Evolutionary conservation across 2,888 invertebrate species (phyloP).

Genomic region (Bimastos eiseni): DNA sequence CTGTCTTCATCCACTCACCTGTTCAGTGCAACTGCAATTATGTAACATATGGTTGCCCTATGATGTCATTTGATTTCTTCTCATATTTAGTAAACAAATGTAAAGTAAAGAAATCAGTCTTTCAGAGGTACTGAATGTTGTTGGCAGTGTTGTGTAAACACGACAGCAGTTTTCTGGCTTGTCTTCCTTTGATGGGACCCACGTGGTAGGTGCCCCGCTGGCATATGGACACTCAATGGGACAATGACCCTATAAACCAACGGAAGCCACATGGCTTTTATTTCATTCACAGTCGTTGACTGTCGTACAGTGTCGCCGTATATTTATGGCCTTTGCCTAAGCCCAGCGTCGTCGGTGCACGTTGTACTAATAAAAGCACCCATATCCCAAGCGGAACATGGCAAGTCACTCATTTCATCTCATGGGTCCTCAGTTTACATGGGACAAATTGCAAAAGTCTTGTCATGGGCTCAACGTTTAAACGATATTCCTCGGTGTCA

Average conservation of each 20-base stretch:
- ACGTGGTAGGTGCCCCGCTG: background rate
- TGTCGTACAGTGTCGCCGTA: background rate
- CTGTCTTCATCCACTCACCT: too few relatives aligned
- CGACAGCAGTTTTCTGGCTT: background rate
- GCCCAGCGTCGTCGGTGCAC: background rate
- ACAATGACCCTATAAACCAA: background rate
- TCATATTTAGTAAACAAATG: background rate
- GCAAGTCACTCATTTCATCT: background rate
- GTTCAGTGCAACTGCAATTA: too few relatives aligned
- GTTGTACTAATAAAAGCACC: background rate
- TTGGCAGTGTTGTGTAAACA: background rate
- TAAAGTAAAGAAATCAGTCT: background rate
- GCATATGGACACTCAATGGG: background rate
- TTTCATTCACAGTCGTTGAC: background rate
- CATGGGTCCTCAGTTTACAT: background rate
- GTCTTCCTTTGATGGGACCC: background rate
- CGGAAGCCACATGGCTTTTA: slow-evolving; percentile 9
- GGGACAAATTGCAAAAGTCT: background rate
- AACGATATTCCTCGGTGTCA: background rate
- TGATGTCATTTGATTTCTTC: too few relatives aligned
- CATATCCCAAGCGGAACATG: slow-evolving; percentile 13
- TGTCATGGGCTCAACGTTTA: background rate
- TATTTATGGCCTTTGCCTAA: background rate
- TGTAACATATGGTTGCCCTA: too few relatives aligned
- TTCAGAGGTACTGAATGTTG: background rate